Conservation (phyloP, 92 coral and sea anemone genomes). For the Heteractis magnifica region DNA sequence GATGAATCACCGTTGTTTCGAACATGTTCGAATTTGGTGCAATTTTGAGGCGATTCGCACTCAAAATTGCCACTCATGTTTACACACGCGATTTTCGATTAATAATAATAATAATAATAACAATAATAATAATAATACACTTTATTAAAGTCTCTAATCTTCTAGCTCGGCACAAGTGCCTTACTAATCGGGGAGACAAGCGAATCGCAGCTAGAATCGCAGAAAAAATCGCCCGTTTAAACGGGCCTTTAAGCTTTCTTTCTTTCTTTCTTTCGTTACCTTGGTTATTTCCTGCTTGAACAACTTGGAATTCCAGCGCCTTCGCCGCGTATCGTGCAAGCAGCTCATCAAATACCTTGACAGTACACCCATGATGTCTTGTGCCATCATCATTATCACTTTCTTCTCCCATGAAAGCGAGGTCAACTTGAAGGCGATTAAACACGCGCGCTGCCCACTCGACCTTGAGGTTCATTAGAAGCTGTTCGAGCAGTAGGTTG, state of each 20-base stretch:
- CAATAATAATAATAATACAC: too few relatives aligned
- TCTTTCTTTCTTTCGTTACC: constrained; percentile 36
- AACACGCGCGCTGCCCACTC: constrained; percentile 98
- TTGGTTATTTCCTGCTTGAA: constrained; percentile 61
- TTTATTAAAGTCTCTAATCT: too few relatives aligned
- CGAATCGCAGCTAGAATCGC: too few relatives aligned
- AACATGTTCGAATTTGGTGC: too few relatives aligned
- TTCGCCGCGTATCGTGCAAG: constrained; percentile 78
- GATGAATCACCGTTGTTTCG: too few relatives aligned
- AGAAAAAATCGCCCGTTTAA: too few relatives aligned
- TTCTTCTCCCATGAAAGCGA: constrained; percentile 67
- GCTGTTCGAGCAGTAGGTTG: constrained; percentile 83
- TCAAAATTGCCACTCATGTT: too few relatives aligned
- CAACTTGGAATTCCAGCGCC: constrained; percentile 91
- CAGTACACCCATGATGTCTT: constrained; percentile 69
- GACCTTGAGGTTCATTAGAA: constrained; percentile 95
- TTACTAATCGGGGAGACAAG: too few relatives aligned
- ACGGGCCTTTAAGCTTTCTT: neutral
- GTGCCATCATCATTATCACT: constrained; percentile 54
- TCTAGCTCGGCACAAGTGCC: too few relatives aligned
- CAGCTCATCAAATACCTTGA: constrained; percentile 80
- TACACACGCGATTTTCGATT: too few relatives aligned
- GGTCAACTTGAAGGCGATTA: constrained; percentile 79
- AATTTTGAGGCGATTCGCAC: too few relatives aligned
- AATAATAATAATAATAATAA: too few relatives aligned